These are phyloP conservation scores for Phodopus roborovskii DNA, from an alignment of 2,113 vertebrate genomes.

Conservation along the genomic window DNA sequence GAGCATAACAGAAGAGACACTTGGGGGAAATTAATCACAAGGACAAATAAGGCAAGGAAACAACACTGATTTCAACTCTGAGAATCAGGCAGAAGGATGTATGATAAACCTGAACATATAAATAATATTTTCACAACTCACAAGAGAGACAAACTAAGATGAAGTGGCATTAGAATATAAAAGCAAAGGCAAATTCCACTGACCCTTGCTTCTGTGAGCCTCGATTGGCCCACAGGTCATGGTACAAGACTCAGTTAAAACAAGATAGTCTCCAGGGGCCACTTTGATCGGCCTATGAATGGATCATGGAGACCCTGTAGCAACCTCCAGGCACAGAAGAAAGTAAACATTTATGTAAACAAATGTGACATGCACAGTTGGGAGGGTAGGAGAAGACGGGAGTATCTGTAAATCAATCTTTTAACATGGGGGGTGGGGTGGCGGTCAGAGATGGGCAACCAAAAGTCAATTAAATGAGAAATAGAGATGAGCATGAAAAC, in stretches of 20 bases:
- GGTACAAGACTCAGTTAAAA: background rate
- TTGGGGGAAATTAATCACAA: slow-evolving; percentile 23
- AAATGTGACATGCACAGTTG: background rate
- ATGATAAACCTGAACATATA: background rate
- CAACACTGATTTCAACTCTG: background rate
- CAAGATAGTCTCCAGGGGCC: background rate
- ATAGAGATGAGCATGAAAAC: background rate
- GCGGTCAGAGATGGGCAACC: background rate
- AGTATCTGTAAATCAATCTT: background rate
- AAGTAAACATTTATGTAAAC: background rate
- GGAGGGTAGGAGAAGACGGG: background rate
- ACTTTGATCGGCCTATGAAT: background rate
- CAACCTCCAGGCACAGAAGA: background rate
- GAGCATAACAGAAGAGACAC: background rate
- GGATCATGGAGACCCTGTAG: background rate
- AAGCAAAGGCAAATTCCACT: slow-evolving; percentile 9
- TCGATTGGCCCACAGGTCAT: background rate
- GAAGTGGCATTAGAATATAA: background rate
- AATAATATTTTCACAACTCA: background rate
- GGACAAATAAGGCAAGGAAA: background rate
- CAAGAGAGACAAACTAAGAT: background rate
- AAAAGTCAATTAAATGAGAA: background rate
- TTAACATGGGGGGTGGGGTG: background rate
- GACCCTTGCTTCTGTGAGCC: background rate
- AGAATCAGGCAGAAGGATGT: background rate